Conservation (phyloP, 2,888 invertebrate genomes). For the Baccha elongata region DNA sequence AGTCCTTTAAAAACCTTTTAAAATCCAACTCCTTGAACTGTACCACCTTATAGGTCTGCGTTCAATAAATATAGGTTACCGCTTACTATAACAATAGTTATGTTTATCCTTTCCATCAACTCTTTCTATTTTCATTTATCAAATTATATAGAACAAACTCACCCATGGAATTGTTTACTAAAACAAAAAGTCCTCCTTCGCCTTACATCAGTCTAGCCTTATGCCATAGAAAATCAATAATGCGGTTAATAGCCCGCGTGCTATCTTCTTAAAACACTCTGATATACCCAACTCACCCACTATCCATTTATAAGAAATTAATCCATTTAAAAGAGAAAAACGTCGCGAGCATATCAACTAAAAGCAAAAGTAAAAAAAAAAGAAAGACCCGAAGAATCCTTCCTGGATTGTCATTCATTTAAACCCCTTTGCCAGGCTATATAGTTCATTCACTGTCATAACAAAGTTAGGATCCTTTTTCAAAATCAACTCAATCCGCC, state of each 20-base stretch:
- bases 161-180: constrained; percentile 29
- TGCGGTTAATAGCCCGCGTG: neutral
- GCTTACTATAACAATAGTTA: neutral
- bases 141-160: constrained; percentile 43
- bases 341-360: constrained; percentile 12
- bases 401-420: constrained; percentile 64
- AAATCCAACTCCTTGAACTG: neutral
- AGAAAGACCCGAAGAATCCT: constrained; percentile 22
- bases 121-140: constrained; percentile 18
- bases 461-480: constrained; percentile 73
- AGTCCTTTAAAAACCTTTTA: too few species aligned
- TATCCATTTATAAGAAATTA: constrained; percentile 18
- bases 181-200: constrained; percentile 25
- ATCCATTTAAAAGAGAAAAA: constrained; percentile 44
- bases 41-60: neutral
- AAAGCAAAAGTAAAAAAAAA: neutral
- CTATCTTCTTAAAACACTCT: neutral
- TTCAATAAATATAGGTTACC: neutral
- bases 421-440: constrained; percentile 57
- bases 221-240: constrained; percentile 7
- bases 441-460: constrained; percentile 73
- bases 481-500: constrained; percentile 71
- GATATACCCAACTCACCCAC: neutral
- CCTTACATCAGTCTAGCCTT: constrained; percentile 19
- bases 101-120: neutral